Evolutionary conservation across 1,140 invertebrate species (phyloP), one percentile per base, ranked within the genome.

Genomic region (Pogonomyrmex barbatus): DNA sequence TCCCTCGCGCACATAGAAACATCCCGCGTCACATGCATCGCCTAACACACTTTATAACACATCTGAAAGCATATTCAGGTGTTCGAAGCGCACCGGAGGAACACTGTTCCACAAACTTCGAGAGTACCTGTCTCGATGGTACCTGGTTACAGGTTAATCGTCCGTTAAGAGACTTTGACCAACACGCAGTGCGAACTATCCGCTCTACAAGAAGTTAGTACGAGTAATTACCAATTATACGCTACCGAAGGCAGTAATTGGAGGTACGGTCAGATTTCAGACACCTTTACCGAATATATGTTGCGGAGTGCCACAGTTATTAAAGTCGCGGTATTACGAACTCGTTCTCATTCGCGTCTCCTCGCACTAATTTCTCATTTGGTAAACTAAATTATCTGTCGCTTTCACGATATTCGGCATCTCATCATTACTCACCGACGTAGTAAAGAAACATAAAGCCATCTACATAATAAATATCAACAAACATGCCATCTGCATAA

Each of bases 181-280:
- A 86, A 79, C 71, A 63, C 87, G 62, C 86, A 62, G 50, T 39
- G 52, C 71, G 73, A 88, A 86, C 65, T 86, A 86, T 88, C 63
- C 42, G 56, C 6, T 36, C 56, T 39, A 63, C 82, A 86, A 84
- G 89, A 91, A 88, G 83, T 90, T 90, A 62, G 65, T 47, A 30
- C 65, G 42, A 68, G n/a, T 91, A 88, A 91, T 91, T 90, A 88
- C 83, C 83, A 91, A 90, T 86, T 91, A 88, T 84, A 85, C 76
- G 71, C 47, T 86, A 86, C 77, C 82, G 82, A 83, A 86, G 83
- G 65, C 52, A 75, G 73, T 88, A 90, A 86, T 86, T 88, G 73
- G 56, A 79, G 68, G 56, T 60, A 81, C 71, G 81, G 50, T 14
- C 73, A 75, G 88, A 88, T 88, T 89, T 87, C 76, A 77, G 54